phyloP scores from a whole-genome alignment of 2,888 invertebrate species.

The Chaitophorus viminalis region DNA sequence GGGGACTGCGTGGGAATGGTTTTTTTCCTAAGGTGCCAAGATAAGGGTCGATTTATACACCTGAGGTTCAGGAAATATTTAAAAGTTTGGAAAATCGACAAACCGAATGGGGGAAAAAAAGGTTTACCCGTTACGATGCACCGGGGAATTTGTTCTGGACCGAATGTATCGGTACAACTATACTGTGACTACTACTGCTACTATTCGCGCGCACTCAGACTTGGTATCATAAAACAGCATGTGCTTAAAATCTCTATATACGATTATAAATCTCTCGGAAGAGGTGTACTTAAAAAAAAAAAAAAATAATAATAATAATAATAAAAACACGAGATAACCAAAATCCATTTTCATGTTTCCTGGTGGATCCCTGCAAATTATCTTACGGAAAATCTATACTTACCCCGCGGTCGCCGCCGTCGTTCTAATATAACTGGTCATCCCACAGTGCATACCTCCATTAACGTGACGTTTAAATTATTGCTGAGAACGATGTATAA shows the following conservation, averaged over 20 bases:
- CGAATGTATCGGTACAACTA: neutral
- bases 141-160: conserved; percentile 52
- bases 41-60: conserved; percentile 53
- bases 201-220: neutral
- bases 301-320: neutral
- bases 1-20: neutral
- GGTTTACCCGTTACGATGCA: conserved; percentile 50
- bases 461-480: conserved; percentile 1
- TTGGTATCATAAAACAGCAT: conserved; percentile 44
- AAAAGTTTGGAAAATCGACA: conserved; percentile 56
- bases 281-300: conserved; percentile 18
- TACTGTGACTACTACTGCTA: neutral
- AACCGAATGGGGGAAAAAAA: conserved; percentile 40
- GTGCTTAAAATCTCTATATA: conserved; percentile 27
- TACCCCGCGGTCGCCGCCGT: neutral
- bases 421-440: neutral
- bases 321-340: neutral
- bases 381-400: neutral
- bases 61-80: conserved; percentile 52
- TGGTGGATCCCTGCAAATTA: neutral
- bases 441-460: neutral
- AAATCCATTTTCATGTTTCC: conserved; percentile 1
- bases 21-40: conserved; percentile 23
- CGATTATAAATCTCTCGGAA: conserved; percentile 50
- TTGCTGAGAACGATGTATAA: neutral